Base-by-base conservation (phyloP, 2,888 invertebrate species). In the Vanessa cardui region DNA sequence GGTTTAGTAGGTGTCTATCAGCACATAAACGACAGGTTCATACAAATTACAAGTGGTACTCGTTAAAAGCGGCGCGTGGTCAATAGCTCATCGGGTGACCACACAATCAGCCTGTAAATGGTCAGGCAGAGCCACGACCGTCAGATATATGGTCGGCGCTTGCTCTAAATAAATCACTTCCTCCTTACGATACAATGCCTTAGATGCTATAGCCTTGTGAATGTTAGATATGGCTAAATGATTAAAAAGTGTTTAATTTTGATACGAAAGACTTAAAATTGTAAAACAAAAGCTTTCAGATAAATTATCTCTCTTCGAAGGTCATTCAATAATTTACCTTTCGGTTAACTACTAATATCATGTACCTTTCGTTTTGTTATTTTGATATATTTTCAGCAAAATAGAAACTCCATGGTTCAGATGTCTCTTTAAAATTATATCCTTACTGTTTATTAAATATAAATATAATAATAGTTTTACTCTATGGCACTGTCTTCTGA, bases 81-180 rank as follows among this genome's bases (percentile, higher is more conserved):
- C 77, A 74, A 79, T 82, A 79, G 77, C 77, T 80, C 80, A 80
- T 78, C 54, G 16, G 73, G 77, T 81, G 83, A 80, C 81, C 83
- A 81, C 82, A 83, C 80, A 81, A 78, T 80, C 84, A 77, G 78
- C 77, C 83, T 82, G 79, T 81, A 84, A 84, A 83, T 76, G 84
- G 83, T 79, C 83, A 80, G 76, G 76, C 74, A 79, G 76, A 80
- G 80, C 85, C 90, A 91, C 90, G 90, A 91, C 87, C 85, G 78
- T 72, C 78, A 85, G 89, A 89, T 89, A 89, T 86, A 86, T 83
- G 79, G 84, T 78, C 78, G 76, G 80, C 77, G 81, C 80, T 77
- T 83, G 87, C 84, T 87, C 84, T 82, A 85, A 84, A 91, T 91
- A 90, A 90, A 91, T 90, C 89, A 89, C 89, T 90, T 90, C 90